Evolutionary conservation across 2,797 vertebrate genomes (phyloP).

Genomic region (Sebastolobus alascanus): DNA sequence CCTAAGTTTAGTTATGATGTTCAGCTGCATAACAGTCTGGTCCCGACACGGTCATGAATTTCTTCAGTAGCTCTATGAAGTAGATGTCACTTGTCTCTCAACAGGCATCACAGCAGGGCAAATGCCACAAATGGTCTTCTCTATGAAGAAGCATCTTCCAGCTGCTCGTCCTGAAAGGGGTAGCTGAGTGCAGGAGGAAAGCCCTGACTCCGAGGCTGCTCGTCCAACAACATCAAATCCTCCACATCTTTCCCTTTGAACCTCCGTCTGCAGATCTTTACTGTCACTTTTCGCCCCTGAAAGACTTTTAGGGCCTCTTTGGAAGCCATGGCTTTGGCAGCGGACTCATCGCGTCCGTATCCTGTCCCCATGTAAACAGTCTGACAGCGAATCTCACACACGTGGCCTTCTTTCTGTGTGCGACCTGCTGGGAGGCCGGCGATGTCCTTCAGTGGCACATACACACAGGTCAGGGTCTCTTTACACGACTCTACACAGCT

Average conservation of each 20-base stretch:
- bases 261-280: constrained; percentile 93
- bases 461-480: constrained; percentile 91
- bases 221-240: constrained; percentile 94
- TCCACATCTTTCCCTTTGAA: constrained; percentile 94
- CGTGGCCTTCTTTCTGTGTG: constrained; percentile 94
- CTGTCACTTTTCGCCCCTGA: constrained; percentile 95
- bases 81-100: neutral
- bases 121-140: neutral
- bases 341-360: constrained; percentile 94
- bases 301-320: constrained; percentile 97
- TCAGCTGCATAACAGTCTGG: constrained; percentile 38
- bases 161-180: constrained; percentile 84
- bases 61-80: constrained; percentile 47
- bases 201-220: constrained; percentile 91
- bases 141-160: constrained; percentile 47
- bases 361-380: constrained; percentile 96
- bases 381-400: constrained; percentile 96
- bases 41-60: constrained; percentile 2
- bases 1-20: constrained; percentile 2
- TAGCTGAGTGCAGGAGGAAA: constrained; percentile 96
- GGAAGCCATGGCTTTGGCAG: constrained; percentile 94
- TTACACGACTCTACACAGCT: constrained; percentile 94
- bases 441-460: constrained; percentile 96
- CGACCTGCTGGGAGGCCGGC: constrained; percentile 93
- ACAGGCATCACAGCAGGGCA: neutral